Conservation (phyloP, 2,113 vertebrate genomes). For the Astatotilapia flaviijosephi region DNA sequence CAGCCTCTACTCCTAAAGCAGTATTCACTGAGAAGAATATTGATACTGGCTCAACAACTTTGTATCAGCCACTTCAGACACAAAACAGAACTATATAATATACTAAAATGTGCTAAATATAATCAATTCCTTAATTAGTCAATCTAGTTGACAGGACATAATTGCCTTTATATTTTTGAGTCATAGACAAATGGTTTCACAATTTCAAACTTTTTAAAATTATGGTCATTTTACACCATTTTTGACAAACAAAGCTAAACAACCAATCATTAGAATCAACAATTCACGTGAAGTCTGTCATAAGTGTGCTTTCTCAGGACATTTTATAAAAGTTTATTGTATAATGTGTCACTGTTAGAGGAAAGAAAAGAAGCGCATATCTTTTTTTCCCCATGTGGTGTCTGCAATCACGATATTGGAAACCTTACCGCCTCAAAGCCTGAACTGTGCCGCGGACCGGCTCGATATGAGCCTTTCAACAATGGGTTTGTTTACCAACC, state of each 20-base stretch:
- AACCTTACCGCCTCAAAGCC: not conserved
- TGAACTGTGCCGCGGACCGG: not conserved
- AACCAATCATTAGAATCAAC: not conserved
- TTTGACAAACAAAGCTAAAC: not conserved
- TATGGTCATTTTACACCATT: not conserved
- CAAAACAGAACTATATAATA: not conserved
- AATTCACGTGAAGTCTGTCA: not conserved
- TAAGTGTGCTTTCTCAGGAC: not conserved
- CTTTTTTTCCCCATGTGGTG: not conserved
- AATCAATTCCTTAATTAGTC: not conserved
- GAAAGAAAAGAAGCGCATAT: not conserved
- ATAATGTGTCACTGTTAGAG: not conserved
- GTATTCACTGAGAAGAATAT: not conserved
- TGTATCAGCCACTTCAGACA: not conserved
- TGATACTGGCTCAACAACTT: not conserved
- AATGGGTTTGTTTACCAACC: slow-evolving; percentile 15
- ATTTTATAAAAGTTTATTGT: not conserved
- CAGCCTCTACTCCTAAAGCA: not conserved
- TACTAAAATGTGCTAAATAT: not conserved
- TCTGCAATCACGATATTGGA: slow-evolving; percentile 4
- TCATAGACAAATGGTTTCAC: rapidly evolving
- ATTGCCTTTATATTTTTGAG: not conserved
- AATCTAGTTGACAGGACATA: not conserved
- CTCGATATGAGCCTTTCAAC: not conserved
- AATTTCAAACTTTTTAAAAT: not conserved